Evolutionary conservation across 2,113 vertebrate genomes (phyloP), one percentile per base, ranked within the genome.

Genomic region (Callorhinus ursinus): DNA sequence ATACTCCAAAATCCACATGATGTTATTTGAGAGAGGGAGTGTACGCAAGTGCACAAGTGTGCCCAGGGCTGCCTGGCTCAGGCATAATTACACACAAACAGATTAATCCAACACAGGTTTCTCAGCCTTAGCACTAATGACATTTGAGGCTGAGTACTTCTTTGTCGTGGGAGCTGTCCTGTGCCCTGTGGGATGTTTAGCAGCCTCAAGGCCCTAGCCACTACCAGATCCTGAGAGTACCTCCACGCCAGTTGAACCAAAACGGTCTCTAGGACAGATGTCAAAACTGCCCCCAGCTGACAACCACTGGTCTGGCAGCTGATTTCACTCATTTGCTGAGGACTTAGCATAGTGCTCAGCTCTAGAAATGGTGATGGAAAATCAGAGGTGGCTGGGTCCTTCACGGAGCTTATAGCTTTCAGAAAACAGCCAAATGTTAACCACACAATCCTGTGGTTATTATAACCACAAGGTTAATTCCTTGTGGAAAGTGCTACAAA

Each of bases 21-120:
- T 39, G 33, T 19, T 31, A 57, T 24, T 51, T 46, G 0, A 46
- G 6, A 16, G 72, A 53, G 51, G 26, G 24, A 28, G 24, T 13
- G 2, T 28, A 57, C 55, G 19, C 55, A 3, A n/a, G 16, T 69
- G 33, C 14, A 14, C 65, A n/a, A 69, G 65, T n/a, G 7, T 19
- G 15, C 33, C n/a, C 14, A 28, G 39, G 59, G 3, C 65, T 55
- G 8, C 51, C 36, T 7, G 5, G 18, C 2, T 28, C 8, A 39
- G 61, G n/a, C 14, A 28, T 9, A n/a, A 19, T 0, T 7, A 42
- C 15, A 36, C 0, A 0, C 4, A 51, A 55, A 1, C 0, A 3
- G 39, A 36, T 19, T 72, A 63, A 81, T 7, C 36, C 7, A 76
- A 42, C 22, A 16, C 21, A 1, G 28, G 1, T 4, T 69, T 53